Evolutionary conservation across 1,140 invertebrate genomes (phyloP).

Genomic region (Macrobrachium nipponense): DNA sequence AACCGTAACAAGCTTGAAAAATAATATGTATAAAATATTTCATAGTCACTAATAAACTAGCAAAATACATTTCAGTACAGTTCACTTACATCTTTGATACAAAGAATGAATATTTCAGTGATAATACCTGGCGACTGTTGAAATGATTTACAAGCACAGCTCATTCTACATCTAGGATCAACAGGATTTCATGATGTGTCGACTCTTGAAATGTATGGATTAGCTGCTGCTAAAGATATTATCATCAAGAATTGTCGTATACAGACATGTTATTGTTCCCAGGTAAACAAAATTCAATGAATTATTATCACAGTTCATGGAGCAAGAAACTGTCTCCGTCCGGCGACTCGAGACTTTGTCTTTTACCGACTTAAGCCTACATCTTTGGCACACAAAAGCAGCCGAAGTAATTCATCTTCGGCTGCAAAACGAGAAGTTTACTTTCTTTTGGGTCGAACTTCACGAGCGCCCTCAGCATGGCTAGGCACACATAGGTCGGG

Average conservation of each 20-base stretch:
- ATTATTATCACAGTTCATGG: too few species aligned
- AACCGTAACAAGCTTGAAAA: constrained; percentile 36
- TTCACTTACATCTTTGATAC: constrained; percentile 33
- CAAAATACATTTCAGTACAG: constrained; percentile 17
- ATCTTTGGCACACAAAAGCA: too few species aligned
- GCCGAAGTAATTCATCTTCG: not conserved
- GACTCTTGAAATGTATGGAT: constrained; percentile 9
- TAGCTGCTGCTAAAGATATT: too few species aligned
- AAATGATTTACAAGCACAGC: not conserved
- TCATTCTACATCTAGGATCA: not conserved
- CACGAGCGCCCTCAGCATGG: not conserved
- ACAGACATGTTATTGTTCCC: too few species aligned
- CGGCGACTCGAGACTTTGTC: too few species aligned
- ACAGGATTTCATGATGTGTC: constrained; percentile 16
- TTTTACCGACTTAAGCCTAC: too few species aligned
- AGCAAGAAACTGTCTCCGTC: too few species aligned
- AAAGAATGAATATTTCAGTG: constrained; percentile 8
- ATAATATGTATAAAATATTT: constrained; percentile 33
- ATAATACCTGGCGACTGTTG: constrained; percentile 1
- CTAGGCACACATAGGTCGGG: not conserved
- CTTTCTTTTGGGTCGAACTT: not conserved
- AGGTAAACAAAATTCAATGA: too few species aligned
- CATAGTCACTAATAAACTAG: constrained; percentile 19
- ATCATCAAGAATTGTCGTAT: too few species aligned
- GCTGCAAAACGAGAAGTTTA: not conserved